These are phyloP conservation scores for Heterocephalus glaber DNA, from an alignment of 2,113 vertebrate species.

Conservation along the genomic window DNA sequence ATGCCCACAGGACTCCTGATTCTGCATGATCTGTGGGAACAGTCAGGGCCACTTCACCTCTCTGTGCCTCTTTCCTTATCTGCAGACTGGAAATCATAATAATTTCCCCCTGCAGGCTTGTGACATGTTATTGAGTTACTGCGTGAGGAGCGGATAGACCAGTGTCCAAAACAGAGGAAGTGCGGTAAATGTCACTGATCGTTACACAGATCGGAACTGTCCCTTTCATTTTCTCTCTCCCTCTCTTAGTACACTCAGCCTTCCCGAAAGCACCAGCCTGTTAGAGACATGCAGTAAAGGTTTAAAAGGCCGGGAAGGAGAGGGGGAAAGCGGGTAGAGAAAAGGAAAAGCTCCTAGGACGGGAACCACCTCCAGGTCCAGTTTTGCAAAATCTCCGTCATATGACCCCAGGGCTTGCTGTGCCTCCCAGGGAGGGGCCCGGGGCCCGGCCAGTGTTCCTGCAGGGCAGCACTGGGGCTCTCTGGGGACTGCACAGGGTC, in stretches of 20 bases:
- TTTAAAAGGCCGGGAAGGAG: neutral
- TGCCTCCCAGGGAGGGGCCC: neutral
- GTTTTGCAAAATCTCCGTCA: neutral
- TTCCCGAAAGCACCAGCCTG: neutral
- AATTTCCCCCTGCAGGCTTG: neutral
- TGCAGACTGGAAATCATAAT: neutral
- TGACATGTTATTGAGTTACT: neutral
- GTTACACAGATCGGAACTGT: accelerated
- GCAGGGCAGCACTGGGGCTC: neutral
- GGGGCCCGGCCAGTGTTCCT: neutral
- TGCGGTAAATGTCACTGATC: neutral
- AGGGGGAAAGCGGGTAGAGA: accelerated
- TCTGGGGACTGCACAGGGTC: neutral
- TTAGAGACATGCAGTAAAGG: neutral
- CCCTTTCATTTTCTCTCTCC: neutral
- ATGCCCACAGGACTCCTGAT: no score
- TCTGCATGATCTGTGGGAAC: neutral
- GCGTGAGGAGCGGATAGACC: neutral
- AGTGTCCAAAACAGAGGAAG: neutral
- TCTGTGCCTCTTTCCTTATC: neutral
- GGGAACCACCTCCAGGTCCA: neutral
- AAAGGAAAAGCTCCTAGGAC: neutral
- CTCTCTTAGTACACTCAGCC: neutral
- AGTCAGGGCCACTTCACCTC: neutral
- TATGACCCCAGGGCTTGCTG: neutral